Evolutionary conservation across 1,140 invertebrate species (phyloP).

Genomic region (Anthonomus grandis): DNA sequence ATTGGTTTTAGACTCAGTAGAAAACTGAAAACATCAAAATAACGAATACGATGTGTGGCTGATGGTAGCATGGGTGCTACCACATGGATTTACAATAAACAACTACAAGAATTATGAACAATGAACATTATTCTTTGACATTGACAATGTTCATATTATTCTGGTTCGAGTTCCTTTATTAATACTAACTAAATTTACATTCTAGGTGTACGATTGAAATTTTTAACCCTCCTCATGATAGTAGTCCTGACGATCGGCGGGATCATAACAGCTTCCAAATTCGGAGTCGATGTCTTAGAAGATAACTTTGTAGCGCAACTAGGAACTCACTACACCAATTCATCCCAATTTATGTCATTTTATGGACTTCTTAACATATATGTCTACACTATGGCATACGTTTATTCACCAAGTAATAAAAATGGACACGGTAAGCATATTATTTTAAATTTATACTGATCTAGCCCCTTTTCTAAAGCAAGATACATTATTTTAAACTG

Average conservation of each 20-base stretch:
- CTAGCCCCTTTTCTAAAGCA: no score
- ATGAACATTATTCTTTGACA: no score
- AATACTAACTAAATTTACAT: slow-evolving; percentile 23
- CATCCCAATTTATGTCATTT: slow-evolving; percentile 90
- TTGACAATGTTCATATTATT: no score
- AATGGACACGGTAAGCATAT: slow-evolving; percentile 73
- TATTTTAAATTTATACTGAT: not conserved
- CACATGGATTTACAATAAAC: no score
- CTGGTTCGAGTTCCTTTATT: no score
- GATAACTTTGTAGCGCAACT: slow-evolving; percentile 91
- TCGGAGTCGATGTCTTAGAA: slow-evolving; percentile 84
- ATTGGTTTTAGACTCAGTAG: no score
- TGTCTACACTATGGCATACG: slow-evolving; percentile 89
- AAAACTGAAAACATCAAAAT: no score
- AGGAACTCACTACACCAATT: slow-evolving; percentile 82
- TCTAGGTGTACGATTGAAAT: slow-evolving; percentile 87
- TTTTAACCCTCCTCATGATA: slow-evolving; percentile 81
- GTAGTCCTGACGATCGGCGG: slow-evolving; percentile 79
- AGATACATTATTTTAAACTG: no score
- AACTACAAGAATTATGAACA: no score
- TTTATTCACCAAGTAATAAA: slow-evolving; percentile 74
- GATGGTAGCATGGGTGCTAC: no score
- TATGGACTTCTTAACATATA: slow-evolving; percentile 96
- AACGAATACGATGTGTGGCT: no score
- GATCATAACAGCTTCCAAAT: slow-evolving; percentile 74